Percentiles rank a stretch among this genome's conserved stretches.
These are phyloP conservation scores for Amphipyra tragopoginis DNA, from an alignment of 2,888 invertebrate species.

Conservation along the genomic window DNA sequence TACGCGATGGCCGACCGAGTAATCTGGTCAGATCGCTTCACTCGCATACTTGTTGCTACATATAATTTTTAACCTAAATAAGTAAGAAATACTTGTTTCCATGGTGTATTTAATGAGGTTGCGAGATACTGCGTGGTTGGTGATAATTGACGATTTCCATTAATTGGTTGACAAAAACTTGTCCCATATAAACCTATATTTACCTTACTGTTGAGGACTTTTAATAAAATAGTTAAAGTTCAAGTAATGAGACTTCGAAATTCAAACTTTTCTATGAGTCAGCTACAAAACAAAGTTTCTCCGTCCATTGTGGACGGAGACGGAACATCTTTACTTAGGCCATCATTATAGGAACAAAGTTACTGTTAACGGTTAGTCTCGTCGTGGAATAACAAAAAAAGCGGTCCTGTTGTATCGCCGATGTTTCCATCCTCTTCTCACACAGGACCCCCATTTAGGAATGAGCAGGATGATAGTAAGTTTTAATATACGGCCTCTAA, in stretches of 20 bases:
- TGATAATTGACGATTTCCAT: slow-evolving; percentile 41
- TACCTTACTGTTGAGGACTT: slow-evolving; percentile 9
- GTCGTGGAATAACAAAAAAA: slow-evolving; percentile 85
- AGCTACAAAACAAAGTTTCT: slow-evolving; percentile 58
- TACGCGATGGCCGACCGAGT: slow-evolving; percentile 87
- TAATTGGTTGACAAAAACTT: slow-evolving; percentile 32
- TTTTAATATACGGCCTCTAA: slow-evolving; percentile 82
- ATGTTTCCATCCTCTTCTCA: slow-evolving; percentile 78
- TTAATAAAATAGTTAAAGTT: slow-evolving; percentile 27
- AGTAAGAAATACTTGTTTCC: slow-evolving; percentile 82
- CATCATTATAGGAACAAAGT: slow-evolving; percentile 82
- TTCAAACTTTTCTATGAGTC: slow-evolving; percentile 56
- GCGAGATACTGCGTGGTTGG: slow-evolving; percentile 36
- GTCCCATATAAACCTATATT: slow-evolving; percentile 5
- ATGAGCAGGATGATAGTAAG: slow-evolving; percentile 77
- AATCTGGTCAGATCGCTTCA: slow-evolving; percentile 88
- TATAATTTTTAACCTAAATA: slow-evolving; percentile 88
- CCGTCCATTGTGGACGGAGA: slow-evolving; percentile 61
- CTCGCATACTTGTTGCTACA: slow-evolving; percentile 83
- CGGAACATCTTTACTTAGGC: slow-evolving; percentile 70
- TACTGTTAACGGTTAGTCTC: slow-evolving; percentile 83
- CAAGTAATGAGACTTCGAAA: slow-evolving; percentile 38
- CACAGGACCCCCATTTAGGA: slow-evolving; percentile 68
- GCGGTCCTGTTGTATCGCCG: slow-evolving; percentile 77
- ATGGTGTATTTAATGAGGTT: slow-evolving; percentile 77